phyloP scores from a whole-genome alignment of 2,888 invertebrate genomes.

The Nephrotoma guestfalica region DNA sequence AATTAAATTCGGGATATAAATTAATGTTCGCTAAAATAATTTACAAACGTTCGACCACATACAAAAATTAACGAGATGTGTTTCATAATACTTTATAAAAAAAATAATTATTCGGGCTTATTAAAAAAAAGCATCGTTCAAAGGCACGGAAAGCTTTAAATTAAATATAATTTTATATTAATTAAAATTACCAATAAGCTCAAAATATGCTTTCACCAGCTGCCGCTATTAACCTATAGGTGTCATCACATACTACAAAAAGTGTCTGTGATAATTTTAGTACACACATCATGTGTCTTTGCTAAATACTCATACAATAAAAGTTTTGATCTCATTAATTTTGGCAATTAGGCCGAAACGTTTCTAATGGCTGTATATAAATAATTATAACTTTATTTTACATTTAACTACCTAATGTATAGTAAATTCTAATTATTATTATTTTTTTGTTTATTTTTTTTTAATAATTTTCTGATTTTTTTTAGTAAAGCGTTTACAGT shows the following conservation, averaged over 20 bases:
- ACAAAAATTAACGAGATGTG: background rate
- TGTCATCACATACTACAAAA: background rate
- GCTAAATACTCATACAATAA: background rate
- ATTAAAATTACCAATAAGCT: background rate
- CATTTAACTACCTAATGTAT: background rate
- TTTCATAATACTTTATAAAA: too few species aligned
- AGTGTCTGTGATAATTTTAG: background rate
- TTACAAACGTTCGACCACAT: background rate
- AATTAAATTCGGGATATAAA: background rate
- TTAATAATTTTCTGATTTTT: constrained; percentile 5
- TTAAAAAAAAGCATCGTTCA: background rate
- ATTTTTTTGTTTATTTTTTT: background rate
- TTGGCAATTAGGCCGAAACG: background rate
- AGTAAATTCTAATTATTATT: background rate
- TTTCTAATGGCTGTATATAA: too few species aligned
- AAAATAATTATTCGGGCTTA: background rate
- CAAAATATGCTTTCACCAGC: background rate
- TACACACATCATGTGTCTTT: background rate
- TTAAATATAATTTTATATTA: background rate
- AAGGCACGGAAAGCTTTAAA: background rate
- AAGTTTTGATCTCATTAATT: background rate
- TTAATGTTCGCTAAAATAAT: background rate
- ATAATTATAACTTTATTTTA: background rate
- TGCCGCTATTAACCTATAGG: background rate
- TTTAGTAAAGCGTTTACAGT: constrained; percentile 33